phyloP scores from a whole-genome alignment of 2,113 vertebrate genomes.

The Ibidorhyncha struthersii region DNA sequence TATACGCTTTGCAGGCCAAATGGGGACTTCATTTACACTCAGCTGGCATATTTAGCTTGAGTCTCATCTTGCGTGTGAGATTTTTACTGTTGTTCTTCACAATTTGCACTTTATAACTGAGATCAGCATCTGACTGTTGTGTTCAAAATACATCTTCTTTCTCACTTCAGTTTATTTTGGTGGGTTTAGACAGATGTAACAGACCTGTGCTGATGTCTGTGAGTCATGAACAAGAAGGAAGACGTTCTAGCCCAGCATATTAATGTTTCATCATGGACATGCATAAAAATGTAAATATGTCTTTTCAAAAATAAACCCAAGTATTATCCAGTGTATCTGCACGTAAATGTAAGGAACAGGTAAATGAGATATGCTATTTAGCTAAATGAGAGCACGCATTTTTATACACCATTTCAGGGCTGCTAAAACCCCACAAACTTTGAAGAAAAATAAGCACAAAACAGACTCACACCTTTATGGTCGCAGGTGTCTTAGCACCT shows the following conservation, averaged over 20 bases:
- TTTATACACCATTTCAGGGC: neutral
- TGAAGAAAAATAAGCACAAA: neutral
- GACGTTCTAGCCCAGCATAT: neutral
- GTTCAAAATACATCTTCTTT: slow-evolving; percentile 10
- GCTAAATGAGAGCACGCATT: neutral
- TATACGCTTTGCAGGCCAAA: neutral
- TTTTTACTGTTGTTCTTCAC: neutral
- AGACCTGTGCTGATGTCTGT: neutral
- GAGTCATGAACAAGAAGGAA: neutral
- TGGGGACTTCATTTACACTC: neutral
- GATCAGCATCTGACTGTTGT: slow-evolving; percentile 3
- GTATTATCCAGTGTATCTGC: neutral
- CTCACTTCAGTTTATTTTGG: slow-evolving; percentile 29
- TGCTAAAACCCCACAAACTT: neutral
- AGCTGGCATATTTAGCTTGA: neutral
- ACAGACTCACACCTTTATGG: neutral
- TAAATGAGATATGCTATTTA: neutral
- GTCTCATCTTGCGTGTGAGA: neutral
- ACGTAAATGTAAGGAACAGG: neutral
- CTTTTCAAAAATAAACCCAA: neutral
- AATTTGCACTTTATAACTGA: neutral
- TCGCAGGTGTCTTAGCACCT: neutral
- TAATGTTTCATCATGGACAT: neutral
- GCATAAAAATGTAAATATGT: neutral
- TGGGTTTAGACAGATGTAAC: slow-evolving; percentile 10